Percentiles rank a stretch among this genome's conserved stretches.
phyloP scores from a whole-genome alignment of 2,888 invertebrate species.

The Tridacna crocea region DNA sequence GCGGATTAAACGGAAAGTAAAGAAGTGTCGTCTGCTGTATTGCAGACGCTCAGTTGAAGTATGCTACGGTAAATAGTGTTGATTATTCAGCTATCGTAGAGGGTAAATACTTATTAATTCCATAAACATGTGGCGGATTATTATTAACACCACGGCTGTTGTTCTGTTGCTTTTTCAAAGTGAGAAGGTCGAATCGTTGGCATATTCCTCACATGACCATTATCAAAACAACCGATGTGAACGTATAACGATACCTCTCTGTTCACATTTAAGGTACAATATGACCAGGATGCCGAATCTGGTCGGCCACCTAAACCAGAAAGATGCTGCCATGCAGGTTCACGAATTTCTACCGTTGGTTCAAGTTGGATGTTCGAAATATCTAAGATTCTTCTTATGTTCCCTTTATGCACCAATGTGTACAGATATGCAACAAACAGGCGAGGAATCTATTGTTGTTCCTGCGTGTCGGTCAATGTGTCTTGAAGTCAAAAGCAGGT shows the following conservation, averaged over 20 bases:
- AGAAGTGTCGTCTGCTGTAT: conserved; percentile 12
- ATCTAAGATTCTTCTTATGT: conserved; percentile 94
- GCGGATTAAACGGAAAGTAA: neutral
- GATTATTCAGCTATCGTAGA: conserved; percentile 4
- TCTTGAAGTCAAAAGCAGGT: conserved; percentile 86
- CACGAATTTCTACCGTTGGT: conserved; percentile 89
- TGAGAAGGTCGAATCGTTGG: conserved; percentile 14
- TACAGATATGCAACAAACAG: conserved; percentile 88
- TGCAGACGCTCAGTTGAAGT: neutral
- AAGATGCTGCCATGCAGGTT: conserved; percentile 92
- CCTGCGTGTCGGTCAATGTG: conserved; percentile 94
- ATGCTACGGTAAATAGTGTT: conserved; percentile 15
- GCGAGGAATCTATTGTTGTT: conserved; percentile 89
- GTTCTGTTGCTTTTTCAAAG: conserved; percentile 33
- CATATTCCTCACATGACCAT: conserved; percentile 51
- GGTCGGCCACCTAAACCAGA: conserved; percentile 92
- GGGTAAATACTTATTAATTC: conserved; percentile 1
- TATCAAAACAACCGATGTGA: conserved; percentile 87
- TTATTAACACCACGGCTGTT: conserved; percentile 16
- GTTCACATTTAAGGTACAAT: conserved; percentile 93
- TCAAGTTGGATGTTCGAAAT: conserved; percentile 91
- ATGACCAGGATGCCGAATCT: conserved; percentile 94
- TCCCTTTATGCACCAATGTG: conserved; percentile 96
- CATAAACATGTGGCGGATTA: conserved; percentile 43
- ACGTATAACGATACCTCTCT: conserved; percentile 91